Evolutionary conservation across 1,140 invertebrate species (phyloP).

Genomic region (Vanessa tameamea): DNA sequence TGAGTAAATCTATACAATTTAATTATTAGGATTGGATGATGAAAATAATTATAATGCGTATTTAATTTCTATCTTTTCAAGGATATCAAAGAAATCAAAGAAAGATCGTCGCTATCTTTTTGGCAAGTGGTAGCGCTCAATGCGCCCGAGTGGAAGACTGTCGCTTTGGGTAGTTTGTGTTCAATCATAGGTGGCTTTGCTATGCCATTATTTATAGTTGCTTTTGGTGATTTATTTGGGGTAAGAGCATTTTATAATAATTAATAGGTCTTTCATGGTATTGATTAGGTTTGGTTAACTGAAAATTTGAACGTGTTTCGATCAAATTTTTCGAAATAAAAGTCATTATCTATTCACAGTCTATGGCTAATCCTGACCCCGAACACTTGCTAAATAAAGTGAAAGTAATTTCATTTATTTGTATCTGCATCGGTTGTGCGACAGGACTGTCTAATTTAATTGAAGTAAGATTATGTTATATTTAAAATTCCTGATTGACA

Average conservation of each 20-base stretch:
- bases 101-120: conserved; percentile 37
- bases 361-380: conserved; percentile 44
- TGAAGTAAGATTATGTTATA: conserved; percentile 70
- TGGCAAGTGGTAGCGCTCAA: conserved; percentile 83
- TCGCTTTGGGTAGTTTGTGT: conserved; percentile 83
- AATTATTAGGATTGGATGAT: too few species aligned
- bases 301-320: too few species aligned
- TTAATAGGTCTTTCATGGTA: not conserved
- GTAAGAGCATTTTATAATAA: conserved; percentile 41
- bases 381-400: conserved; percentile 41
- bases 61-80: conserved; percentile 3
- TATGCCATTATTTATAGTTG: conserved; percentile 87
- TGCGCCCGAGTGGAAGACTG: conserved; percentile 85
- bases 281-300: not conserved
- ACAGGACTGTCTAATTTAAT: conserved; percentile 83
- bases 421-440: conserved; percentile 82
- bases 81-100: conserved; percentile 23
- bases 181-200: conserved; percentile 85
- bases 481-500: not conserved
- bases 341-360: conserved; percentile 28
- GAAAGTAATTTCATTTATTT: conserved; percentile 67
- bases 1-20: not conserved
- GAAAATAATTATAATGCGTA: not conserved
- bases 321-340: too few species aligned
- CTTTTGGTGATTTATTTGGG: conserved; percentile 90